Conservation (phyloP, 2,797 vertebrate species). For the Platyrinchus mystaceus region DNA sequence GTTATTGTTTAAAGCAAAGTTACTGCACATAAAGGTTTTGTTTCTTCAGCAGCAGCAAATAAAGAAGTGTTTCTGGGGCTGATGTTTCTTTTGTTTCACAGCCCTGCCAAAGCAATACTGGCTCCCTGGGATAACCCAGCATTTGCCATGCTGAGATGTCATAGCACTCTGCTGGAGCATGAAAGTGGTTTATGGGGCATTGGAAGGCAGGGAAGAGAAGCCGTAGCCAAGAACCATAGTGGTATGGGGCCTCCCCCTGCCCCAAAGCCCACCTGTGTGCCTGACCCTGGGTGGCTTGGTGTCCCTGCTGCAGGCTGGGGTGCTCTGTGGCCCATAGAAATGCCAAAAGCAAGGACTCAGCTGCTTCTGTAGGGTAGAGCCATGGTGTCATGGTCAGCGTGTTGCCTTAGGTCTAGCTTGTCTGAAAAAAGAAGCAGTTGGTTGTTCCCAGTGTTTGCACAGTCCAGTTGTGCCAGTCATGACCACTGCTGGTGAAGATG, state of each 20-base stretch:
- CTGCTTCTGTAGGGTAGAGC: not conserved
- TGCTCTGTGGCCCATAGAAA: not conserved
- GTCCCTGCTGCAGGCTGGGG: not conserved
- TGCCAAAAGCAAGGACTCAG: not conserved
- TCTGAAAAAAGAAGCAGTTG: not conserved
- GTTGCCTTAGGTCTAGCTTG: not conserved
- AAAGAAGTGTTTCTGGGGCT: conserved; percentile 22
- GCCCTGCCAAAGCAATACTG: conserved; percentile 37
- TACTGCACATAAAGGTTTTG: conserved; percentile 10
- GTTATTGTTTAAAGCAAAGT: conserved; percentile 30
- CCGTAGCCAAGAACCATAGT: not conserved
- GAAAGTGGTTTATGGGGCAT: conserved; percentile 21
- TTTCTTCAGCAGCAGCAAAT: not conserved
- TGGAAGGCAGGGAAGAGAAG: not conserved
- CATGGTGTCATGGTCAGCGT: fast-evolving
- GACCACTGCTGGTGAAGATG: not conserved
- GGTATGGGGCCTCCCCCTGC: not conserved
- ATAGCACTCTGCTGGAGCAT: conserved; percentile 51
- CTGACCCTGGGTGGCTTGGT: not conserved
- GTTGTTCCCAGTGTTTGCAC: not conserved
- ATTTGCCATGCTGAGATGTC: conserved; percentile 10
- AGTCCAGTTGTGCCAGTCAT: not conserved
- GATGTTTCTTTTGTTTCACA: conserved; percentile 48
- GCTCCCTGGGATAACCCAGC: conserved; percentile 46
- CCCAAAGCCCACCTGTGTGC: not conserved